Conservation (phyloP, 2,113 vertebrate species). For the Ceyx melanurus region DNA sequence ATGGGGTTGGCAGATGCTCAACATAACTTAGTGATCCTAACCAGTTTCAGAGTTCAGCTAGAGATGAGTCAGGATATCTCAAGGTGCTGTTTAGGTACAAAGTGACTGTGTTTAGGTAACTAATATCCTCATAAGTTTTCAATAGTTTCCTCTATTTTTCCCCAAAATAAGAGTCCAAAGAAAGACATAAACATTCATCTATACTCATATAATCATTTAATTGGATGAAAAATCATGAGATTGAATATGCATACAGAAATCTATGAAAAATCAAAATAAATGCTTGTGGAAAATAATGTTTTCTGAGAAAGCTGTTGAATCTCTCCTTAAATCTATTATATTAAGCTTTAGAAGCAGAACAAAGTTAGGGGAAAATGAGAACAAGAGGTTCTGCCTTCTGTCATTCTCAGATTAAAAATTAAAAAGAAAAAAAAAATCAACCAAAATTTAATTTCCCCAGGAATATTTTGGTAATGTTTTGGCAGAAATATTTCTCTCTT, state of each 20-base stretch:
- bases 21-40: background rate
- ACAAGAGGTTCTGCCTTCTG: background rate
- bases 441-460: background rate
- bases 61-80: background rate
- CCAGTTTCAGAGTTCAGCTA: background rate
- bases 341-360: background rate
- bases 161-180: background rate
- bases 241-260: background rate
- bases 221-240: background rate
- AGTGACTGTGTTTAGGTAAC: background rate
- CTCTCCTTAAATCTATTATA: background rate
- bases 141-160: background rate
- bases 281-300: background rate
- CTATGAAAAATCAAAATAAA: background rate
- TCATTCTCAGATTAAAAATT: background rate
- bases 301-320: background rate
- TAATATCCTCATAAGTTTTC: background rate
- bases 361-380: background rate
- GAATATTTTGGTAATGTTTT: background rate
- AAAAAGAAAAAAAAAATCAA: background rate
- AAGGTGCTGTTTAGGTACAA: background rate
- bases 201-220: background rate
- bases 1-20: background rate
- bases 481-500: background rate
- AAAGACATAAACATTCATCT: background rate